Evolutionary conservation across 2,113 vertebrate species (phyloP).

Genomic region (Melanocharis versteri): DNA sequence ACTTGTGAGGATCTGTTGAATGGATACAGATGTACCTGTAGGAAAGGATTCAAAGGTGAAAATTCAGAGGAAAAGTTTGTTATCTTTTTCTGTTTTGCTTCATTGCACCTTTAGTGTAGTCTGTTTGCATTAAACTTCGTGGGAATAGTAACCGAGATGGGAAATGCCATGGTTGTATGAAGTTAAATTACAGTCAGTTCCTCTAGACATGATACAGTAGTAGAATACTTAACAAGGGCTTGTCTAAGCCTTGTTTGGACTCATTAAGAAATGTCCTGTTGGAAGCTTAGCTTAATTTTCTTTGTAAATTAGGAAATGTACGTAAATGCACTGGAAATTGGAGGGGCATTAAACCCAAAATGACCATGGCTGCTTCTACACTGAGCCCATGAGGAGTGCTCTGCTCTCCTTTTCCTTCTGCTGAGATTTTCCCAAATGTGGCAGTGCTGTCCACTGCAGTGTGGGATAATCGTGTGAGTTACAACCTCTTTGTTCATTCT

Average conservation of each 20-base stretch:
- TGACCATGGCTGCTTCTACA: not conserved
- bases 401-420: not conserved
- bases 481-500: not conserved
- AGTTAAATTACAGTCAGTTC: not conserved
- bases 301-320: not conserved
- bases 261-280: not conserved
- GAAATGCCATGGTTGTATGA: not conserved
- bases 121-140: not conserved
- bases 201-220: not conserved
- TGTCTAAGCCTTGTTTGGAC: not conserved
- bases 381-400: not conserved
- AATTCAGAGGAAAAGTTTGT: not conserved
- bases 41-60: constrained; percentile 85
- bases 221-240: not conserved
- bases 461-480: not conserved
- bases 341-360: not conserved
- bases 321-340: not conserved
- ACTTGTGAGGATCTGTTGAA: constrained; percentile 82
- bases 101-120: not conserved
- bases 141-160: not conserved
- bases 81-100: not conserved
- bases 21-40: constrained; percentile 84
- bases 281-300: not conserved
- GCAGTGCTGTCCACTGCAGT: not conserved
- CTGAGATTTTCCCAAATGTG: not conserved